Base-by-base conservation (phyloP, 2,888 invertebrate genomes). In the Pecten maximus region DNA sequence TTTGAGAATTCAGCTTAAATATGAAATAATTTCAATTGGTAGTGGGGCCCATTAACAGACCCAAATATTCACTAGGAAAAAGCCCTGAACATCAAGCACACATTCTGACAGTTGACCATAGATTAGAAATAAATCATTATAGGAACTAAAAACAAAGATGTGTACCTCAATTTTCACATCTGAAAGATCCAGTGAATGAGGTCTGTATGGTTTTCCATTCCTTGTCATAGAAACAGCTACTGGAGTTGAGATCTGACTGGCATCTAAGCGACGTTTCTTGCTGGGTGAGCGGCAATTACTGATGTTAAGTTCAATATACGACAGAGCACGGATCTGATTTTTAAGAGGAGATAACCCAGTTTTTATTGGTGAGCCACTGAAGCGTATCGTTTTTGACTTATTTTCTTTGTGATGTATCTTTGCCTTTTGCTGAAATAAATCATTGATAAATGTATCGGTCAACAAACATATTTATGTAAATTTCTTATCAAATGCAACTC, bases 291-390 rank as follows among this genome's bases (percentile, higher is more conserved):
- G 40, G 86, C 92, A 92, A 8, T 54, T 89, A 40, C 60, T 88
- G 6, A 90, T 12, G 86, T 90, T 88, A 23, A 90, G 89, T 8
- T 93, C 93, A 19, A 92, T 89, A 35, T 92, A 91, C 10, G 91
- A 87, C 87, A 92, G 74, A 1, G 87, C 91, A 87, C 87, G 74
- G n/a, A 40, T 74, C 39, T 35, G 40, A 10, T 89, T 88, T 16
- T 88, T 54, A 87, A 88, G 40, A 35, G 91, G 87, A 87, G 88
- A 88, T 88, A 89, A 40, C 87, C 89, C 89, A 39, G 60, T 48
- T 44, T 88, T 89, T 28, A 89, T 28, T n/a, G 90, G 90, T 16
- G 90, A 91, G 40, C 54, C 60, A 23, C 87, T 23, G 40, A 54
- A 90, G 16, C 54, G 10, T 87, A 39, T 40, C 16, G 74, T 40